Conservation (phyloP, 2,113 vertebrate genomes). For the Corythoichthys haematopterus region DNA sequence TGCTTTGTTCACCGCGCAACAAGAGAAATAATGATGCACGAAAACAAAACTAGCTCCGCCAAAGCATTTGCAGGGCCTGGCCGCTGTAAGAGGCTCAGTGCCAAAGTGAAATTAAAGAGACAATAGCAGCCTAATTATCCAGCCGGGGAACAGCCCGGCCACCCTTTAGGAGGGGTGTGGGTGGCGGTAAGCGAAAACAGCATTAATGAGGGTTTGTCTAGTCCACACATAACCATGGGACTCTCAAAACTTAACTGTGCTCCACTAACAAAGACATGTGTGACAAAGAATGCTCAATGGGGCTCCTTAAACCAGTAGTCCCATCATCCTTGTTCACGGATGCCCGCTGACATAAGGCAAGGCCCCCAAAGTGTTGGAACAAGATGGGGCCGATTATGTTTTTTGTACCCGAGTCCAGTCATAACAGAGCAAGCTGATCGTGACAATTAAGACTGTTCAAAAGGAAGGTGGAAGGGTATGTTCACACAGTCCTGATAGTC, state of each 20-base stretch:
- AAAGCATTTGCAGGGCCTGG: constrained; percentile 39
- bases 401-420: constrained; percentile 6
- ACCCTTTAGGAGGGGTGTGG: constrained; percentile 56
- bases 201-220: constrained; percentile 73
- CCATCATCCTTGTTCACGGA: constrained; percentile 14
- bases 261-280: constrained; percentile 59
- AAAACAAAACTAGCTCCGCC: constrained; percentile 57
- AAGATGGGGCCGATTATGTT: constrained; percentile 13
- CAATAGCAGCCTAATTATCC: constrained; percentile 75
- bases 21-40: constrained; percentile 63
- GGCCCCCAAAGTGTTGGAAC: background rate
- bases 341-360: background rate
- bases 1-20: constrained; percentile 62
- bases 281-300: constrained; percentile 66
- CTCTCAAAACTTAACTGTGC: constrained; percentile 63
- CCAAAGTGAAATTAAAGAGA: constrained; percentile 65
- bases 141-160: constrained; percentile 48
- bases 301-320: constrained; percentile 39
- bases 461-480: background rate
- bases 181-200: constrained; percentile 51
- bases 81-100: constrained; percentile 47
- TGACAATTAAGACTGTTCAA: constrained; percentile 9
- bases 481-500: constrained; percentile 32
- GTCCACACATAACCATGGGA: constrained; percentile 60
- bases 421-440: background rate